Conservation (phyloP, 2,797 vertebrate species). For the Poecile montanus region DNA sequence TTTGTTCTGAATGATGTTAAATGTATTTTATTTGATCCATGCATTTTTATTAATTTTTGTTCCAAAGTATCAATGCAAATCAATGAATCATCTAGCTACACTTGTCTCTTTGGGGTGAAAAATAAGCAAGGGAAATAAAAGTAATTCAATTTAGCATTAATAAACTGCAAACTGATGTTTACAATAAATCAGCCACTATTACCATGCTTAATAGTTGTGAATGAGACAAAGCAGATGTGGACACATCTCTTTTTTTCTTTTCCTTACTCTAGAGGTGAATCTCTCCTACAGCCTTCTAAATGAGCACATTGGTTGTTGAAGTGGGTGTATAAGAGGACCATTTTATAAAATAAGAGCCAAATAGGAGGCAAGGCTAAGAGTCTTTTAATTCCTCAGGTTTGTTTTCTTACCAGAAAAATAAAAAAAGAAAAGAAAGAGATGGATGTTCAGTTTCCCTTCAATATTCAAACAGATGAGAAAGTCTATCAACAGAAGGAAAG, state of each 20-base stretch:
- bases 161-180: constrained; percentile 68
- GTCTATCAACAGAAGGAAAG: constrained; percentile 7
- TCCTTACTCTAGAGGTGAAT: background rate
- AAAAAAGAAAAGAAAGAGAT: background rate
- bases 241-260: background rate
- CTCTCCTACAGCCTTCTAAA: background rate
- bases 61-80: constrained; percentile 61
- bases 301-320: background rate
- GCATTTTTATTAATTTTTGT: constrained; percentile 67
- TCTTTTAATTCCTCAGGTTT: background rate
- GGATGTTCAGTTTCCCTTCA: background rate
- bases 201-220: constrained; percentile 62
- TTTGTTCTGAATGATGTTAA: constrained; percentile 56
- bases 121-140: constrained; percentile 52
- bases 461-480: background rate
- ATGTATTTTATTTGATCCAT: constrained; percentile 63
- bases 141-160: constrained; percentile 72
- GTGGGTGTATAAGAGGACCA: background rate
- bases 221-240: constrained; percentile 59
- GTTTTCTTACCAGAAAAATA: background rate
- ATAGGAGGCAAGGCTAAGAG: background rate
- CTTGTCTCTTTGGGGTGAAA: constrained; percentile 66
- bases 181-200: constrained; percentile 72
- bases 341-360: background rate
- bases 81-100: constrained; percentile 54